Evolutionary conservation across 2,113 vertebrate genomes (phyloP), one percentile per base, ranked within the genome.

Genomic region (Austrofundulus limnaeus): DNA sequence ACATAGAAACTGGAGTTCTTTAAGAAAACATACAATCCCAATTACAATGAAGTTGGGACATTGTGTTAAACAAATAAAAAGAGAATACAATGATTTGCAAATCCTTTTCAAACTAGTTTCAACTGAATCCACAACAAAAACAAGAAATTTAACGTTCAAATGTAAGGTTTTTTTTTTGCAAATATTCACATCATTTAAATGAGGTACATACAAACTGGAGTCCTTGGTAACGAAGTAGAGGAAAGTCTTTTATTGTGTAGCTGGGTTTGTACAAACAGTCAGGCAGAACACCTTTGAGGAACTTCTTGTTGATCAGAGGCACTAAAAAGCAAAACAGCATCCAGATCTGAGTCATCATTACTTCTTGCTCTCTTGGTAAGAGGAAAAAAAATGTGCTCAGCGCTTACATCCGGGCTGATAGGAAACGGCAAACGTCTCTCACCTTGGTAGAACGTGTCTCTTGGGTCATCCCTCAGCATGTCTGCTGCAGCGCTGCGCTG

Each of bases 1-100:
- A n/a, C 97, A 91, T 93, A 99, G 96, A 74, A 95, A 98, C 55
- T 94, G 92, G 41, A 99, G 91, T 12, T 96, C 97, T 78, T 99
- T n/a, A n/a, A n/a, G n/a, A n/a, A n/a, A n/a, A n/a, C n/a, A n/a
- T n/a, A n/a, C n/a, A n/a, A n/a, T n/a, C n/a, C n/a, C n/a, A n/a
- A n/a, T n/a, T n/a, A n/a, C n/a, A n/a, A n/a, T n/a, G n/a, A n/a
- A n/a, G n/a, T n/a, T n/a, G n/a, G n/a, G n/a, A n/a, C n/a, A n/a
- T n/a, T n/a, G n/a, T n/a, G n/a, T n/a, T n/a, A n/a, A n/a, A n/a
- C n/a, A n/a, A n/a, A n/a, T n/a, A n/a, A n/a, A n/a, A n/a, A n/a
- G n/a, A n/a, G n/a, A n/a, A n/a, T n/a, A n/a, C n/a, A n/a, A n/a
- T n/a, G n/a, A n/a, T n/a, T n/a, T n/a, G n/a, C n/a, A n/a, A n/a